Base-by-base conservation (phyloP, 2,797 vertebrate genomes). In the Cygnus olor region DNA sequence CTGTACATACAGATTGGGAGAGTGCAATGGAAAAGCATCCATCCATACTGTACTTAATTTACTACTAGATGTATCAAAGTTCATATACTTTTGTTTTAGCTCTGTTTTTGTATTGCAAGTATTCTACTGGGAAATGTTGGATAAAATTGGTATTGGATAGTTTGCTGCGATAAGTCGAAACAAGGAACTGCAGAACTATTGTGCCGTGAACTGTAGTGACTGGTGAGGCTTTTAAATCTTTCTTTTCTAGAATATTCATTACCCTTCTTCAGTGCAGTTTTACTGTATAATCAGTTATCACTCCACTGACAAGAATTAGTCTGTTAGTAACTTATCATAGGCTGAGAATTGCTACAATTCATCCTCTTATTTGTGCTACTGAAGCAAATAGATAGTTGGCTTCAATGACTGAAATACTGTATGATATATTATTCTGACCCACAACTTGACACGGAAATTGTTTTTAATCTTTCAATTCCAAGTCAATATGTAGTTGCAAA, bases 271-370 rank as follows among this genome's bases (percentile, higher is more conserved):
- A 64, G 44, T 86, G 82, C 30, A 65, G 51, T 90, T 97, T 97
- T 93, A 87, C 80, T 70, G 24, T 78, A 70, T 96, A 94, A 97
- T 97, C 95, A 96, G 95, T 95, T 97, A 95, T 96, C 72, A 56
- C 68, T 95, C 44, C 78, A 77, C 88, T 96, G 96, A 96, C 94
- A 97, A 96, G 81, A 93, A 95, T 93, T 96, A 92, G 91, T 85
- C 93, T 92, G 58, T 58, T 94, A 79, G 94, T 96, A 96, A 97
- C 96, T 97, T 95, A 95, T 94, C 89, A 91, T 45, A 85, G 51
- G 21, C 78, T 96, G 93, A 95, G 73, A 96, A 95, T 72, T 94
- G 78, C 84, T 81, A 92, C 72, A 94, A 96, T 95, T 93, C 80
- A 94, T 91, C 66, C 64, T 97, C 61, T 83, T 15, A 40, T 96